Evolutionary conservation across 2,888 invertebrate genomes (phyloP).

Genomic region (Euclidia mi): DNA sequence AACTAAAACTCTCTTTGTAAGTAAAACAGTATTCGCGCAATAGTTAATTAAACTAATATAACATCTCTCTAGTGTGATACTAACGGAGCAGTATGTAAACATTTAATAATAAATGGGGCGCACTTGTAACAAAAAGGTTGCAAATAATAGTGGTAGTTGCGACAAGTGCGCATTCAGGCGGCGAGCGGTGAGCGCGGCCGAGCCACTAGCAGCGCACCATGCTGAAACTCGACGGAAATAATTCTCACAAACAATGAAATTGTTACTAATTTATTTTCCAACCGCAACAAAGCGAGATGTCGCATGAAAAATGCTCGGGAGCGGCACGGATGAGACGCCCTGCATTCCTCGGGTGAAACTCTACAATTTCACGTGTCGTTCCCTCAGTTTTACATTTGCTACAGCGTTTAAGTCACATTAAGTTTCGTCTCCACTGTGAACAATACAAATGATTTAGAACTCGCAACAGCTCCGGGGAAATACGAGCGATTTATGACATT

Average conservation of each 20-base stretch:
- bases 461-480: constrained; percentile 70
- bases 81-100: constrained; percentile 35
- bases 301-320: constrained; percentile 87
- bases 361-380: constrained; percentile 79
- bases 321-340: constrained; percentile 76
- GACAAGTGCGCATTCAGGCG: constrained; percentile 51
- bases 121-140: constrained; percentile 41
- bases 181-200: constrained; percentile 3
- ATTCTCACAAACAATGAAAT: constrained; percentile 88
- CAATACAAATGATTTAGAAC: constrained; percentile 82
- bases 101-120: constrained; percentile 43
- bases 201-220: constrained; percentile 49
- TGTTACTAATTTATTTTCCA: constrained; percentile 89
- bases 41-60: neutral
- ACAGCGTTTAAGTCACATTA: constrained; percentile 83
- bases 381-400: constrained; percentile 79
- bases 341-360: constrained; percentile 81
- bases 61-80: neutral
- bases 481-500: constrained; percentile 80
- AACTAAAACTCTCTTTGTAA: neutral
- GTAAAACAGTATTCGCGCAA: neutral
- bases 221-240: constrained; percentile 69
- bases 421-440: constrained; percentile 76
- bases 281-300: constrained; percentile 89
- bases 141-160: constrained; percentile 43